These are phyloP conservation scores for Zygothrica quintamaculata DNA, from an alignment of 2,888 invertebrate genomes.

Conservation along the genomic window DNA sequence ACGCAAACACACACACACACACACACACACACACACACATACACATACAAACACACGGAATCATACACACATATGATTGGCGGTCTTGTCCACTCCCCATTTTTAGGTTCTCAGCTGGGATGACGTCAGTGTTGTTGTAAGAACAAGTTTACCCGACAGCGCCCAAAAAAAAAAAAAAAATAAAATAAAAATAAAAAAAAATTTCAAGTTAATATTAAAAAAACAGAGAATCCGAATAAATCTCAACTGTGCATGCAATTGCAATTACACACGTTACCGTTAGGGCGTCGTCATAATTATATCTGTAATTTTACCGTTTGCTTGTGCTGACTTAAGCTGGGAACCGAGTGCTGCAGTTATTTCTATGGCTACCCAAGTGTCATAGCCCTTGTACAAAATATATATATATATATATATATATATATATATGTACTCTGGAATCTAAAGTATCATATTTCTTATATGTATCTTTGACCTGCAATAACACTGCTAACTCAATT, in stretches of 20 bases:
- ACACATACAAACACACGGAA: conserved; percentile 7
- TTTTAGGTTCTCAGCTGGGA: conserved; percentile 80
- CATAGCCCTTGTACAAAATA: neutral
- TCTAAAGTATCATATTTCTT: neutral
- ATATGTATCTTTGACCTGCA: no score
- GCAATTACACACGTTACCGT: conserved; percentile 78
- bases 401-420: neutral
- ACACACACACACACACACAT: conserved; percentile 1
- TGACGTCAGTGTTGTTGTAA: conserved; percentile 77
- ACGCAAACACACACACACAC: conserved; percentile 1
- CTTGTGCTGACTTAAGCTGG: conserved; percentile 33
- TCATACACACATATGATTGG: conserved; percentile 62
- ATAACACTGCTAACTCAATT: no score
- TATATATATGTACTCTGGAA: neutral
- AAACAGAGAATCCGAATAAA: conserved; percentile 36
- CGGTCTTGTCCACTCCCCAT: conserved; percentile 81
- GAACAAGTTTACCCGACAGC: conserved; percentile 60
- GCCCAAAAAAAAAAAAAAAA: conserved; percentile 24
- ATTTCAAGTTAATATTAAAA: conserved; percentile 30
- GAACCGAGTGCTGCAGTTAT: conserved; percentile 35
- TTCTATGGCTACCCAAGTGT: conserved; percentile 5
- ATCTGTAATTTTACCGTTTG: conserved; percentile 62
- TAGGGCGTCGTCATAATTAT: conserved; percentile 54
- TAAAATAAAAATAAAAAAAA: no score
- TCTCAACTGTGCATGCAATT: conserved; percentile 58